Evolutionary conservation across 2,888 invertebrate species (phyloP).

Genomic region (Agriopis aurantiaria): DNA sequence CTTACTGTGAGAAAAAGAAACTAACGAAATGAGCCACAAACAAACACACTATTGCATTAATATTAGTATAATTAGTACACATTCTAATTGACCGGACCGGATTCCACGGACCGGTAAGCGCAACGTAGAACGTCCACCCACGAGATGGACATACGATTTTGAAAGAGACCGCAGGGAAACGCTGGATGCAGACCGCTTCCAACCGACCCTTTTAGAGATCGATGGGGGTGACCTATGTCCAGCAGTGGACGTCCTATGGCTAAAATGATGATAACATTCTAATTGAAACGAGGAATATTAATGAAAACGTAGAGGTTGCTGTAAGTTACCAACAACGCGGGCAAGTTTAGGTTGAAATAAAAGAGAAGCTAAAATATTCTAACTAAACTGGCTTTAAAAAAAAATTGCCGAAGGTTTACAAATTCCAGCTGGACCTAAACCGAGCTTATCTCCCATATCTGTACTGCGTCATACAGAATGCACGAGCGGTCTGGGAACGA

Average conservation of each 20-base stretch:
- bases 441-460: slow-evolving; percentile 38
- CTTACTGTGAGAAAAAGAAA: no score
- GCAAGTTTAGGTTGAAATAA: slow-evolving; percentile 26
- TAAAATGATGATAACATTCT: no score
- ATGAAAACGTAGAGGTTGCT: not conserved
- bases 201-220: no score
- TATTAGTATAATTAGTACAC: not conserved
- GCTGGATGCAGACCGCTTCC: no score
- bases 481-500: slow-evolving; percentile 30
- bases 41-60: no score
- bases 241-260: no score
- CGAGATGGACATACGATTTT: no score
- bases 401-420: slow-evolving; percentile 22
- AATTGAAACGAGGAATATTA: not conserved
- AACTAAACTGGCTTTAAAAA: slow-evolving; percentile 18
- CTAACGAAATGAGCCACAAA: no score
- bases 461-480: slow-evolving; percentile 35
- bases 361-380: slow-evolving; percentile 6
- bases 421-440: slow-evolving; percentile 30
- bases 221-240: no score
- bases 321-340: not conserved
- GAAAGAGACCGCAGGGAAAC: no score
- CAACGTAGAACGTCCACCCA: no score
- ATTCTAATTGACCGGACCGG: not conserved
- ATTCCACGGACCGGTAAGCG: no score